phyloP scores from a whole-genome alignment of 2,888 invertebrate species.

The Ganaspis brasiliensis region DNA sequence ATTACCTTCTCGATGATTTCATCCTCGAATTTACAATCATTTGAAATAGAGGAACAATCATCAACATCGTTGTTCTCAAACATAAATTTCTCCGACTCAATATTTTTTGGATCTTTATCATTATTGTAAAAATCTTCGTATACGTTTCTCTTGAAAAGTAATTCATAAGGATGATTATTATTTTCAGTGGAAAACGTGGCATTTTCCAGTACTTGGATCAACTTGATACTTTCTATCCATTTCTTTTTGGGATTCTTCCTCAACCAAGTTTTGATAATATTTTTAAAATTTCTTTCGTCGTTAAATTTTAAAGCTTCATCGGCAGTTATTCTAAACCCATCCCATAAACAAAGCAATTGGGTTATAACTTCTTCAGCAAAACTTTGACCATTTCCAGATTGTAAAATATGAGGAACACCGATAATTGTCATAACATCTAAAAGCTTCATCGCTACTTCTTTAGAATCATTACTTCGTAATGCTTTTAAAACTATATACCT shows the following conservation, averaged over 20 bases:
- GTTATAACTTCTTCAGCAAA: conserved; percentile 68
- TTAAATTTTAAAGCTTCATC: conserved; percentile 61
- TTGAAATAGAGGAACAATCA: conserved; percentile 35
- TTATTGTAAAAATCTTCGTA: conserved; percentile 4
- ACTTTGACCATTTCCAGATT: conserved; percentile 68
- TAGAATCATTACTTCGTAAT: conserved; percentile 59
- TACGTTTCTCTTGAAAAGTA: conserved; percentile 67
- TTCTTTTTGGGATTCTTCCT: conserved; percentile 64
- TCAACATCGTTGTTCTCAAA: conserved; percentile 51
- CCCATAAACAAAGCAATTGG: conserved; percentile 65
- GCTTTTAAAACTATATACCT: conserved; percentile 69
- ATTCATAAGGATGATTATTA: conserved; percentile 67
- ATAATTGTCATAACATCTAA: conserved; percentile 70
- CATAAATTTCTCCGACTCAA: background rate
- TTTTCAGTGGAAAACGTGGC: conserved; percentile 60
- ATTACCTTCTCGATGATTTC: conserved; percentile 57
- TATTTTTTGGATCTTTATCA: background rate
- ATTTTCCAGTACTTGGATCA: conserved; percentile 70
- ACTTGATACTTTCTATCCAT: conserved; percentile 69
- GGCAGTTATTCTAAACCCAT: conserved; percentile 66
- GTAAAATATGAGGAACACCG: conserved; percentile 70
- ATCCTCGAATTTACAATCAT: conserved; percentile 46
- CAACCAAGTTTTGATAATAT: conserved; percentile 65
- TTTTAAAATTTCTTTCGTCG: conserved; percentile 64
- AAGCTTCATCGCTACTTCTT: conserved; percentile 67